Evolutionary conservation across 2,888 invertebrate species (phyloP), one percentile per base, ranked within the genome.

Genomic region (Zele albiditarsus): DNA sequence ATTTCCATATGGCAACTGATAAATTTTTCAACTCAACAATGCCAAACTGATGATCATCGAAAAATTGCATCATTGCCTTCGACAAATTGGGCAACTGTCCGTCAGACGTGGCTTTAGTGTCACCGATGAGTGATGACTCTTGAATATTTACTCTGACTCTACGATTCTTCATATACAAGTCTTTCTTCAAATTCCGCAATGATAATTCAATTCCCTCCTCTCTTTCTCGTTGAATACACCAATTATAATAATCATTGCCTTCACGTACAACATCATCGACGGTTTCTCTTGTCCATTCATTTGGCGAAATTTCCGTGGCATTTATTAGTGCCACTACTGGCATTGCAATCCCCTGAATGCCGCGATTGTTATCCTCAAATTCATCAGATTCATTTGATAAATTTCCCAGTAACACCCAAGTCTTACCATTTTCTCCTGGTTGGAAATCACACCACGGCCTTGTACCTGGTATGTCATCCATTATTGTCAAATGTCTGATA

Each of bases 331-430:
- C 89, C 4, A 89, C 84, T 0, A 90, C 83, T 8, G 90, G 88
- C 71, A 89, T 90, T 1, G 90, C 89, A 0, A 90, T 87, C 8
- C 90, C 90, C 80, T 91, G 91, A 23, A 80, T 78, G 23, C 91
- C 90, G 62, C 88, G 84, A 3, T 85, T 88, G 28, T 88, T 85
- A 0, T 88, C 85, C 0, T 85, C 82, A 73, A 90, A 85, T 0
- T 63, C 77, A 2, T 86, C 87, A n/a, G 83, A 78, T 1, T 82
- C 76, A 71, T 82, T 84, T 4, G 86, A 79, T 3, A 85, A 84
- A 0, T 33, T 78, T 0, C 88, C 88, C 2, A 72, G 82, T 12
- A 89, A 78, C 4, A 88, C 76, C 88, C 88, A 89, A 0, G 83
- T 86, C 23, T 82, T 85, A 0, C 86, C 86, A 0, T 74, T 12